Evolutionary conservation across 2,888 invertebrate species (phyloP), one percentile per base, ranked within the genome.

Genomic region (Drepana falcataria): DNA sequence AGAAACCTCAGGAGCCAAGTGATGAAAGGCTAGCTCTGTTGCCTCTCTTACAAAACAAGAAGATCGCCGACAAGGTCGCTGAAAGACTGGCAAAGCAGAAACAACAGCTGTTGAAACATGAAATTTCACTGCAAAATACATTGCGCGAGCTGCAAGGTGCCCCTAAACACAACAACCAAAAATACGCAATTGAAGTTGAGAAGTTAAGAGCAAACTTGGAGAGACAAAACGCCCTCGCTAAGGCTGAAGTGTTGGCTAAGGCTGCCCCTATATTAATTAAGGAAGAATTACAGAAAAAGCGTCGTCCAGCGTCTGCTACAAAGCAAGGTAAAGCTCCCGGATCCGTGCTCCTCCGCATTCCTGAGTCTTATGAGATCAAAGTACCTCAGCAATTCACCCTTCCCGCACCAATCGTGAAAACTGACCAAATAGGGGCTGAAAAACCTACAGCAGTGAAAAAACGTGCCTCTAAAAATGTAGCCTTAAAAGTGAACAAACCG

Each of bases 161-260:
- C 55, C 58, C 77, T 0, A 77, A 81, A 58, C 79, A 83, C 60
- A 81, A 77, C 49, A 71, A 73, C 7, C 72, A 70, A 48, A 79
- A 74, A 57, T 73, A 73, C 35, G 75, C 71, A 0, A 68, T 67
- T 53, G 81, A 80, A 60, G 63, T 83, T 4, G 79, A 81, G 56
- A 79, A 75, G n/a, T 61, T 81, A 5, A 65, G 64, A 21, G 64
- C 66, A 53, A 74, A 74, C 35, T 61, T 77, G 48, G 75, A 73
- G 47, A 80, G 77, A 53, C 80, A 81, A 60, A 81, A 77, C 4
- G 73, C 77, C 47, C 56, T 73, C 6, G 69, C 75, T 9, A 75
- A 72, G 57, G 77, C 76, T 33, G 77, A 79, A 58, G 73, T 73
- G 33, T 70, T 79, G 21, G 68, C 77, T 2, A 80, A 76, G 52